Evolutionary conservation across 30 jellyfish, hydroid and myxozoan species (phyloP), one percentile per base, ranked within the genome.

Genomic region (Clytia hemisphaerica): DNA sequence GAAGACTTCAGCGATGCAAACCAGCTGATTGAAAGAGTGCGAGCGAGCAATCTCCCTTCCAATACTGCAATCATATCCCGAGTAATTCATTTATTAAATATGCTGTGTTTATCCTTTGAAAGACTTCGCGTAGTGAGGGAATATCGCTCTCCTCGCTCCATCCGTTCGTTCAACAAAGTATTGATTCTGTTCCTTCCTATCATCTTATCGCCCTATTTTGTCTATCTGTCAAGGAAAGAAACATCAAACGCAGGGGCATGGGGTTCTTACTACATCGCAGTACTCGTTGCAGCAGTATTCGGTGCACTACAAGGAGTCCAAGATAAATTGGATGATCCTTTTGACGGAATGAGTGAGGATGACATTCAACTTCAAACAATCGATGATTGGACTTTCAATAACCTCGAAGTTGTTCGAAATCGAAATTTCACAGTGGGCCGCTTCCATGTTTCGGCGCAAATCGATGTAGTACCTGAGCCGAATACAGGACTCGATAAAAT

Each of bases 291-390:
- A 37, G 84, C 84, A 69, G 58, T 83, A 58, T 92, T 92, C 46
- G 92, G 96, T 31, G 85, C 93, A 14, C 47, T 92, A 58, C 99
- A 92, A 68, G 95, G 96, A 26, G 99, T 92, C 31, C 99, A 92
- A 66, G 99, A 92, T 58, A 83, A 85, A 45, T 85, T 92, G 0
- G 95, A 92, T 55, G 96, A 92, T 58, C 99, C 99, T 0, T 92
- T 92, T 46, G 94, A 79, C 33, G 99, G 99, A 21, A 92, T 92
- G 94, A 83, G 96, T 57, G 95, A 83, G 60, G 99, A 92, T 46
- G 99, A 83, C 31, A 83, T 92, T 34, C 73, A 92, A 69, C 90
- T 92, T 9, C 85, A 54, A 24, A 64, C 82, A 70, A 95, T 89
- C 12, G 98, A 89, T 48, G 98, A 89, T 32, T 89, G 98, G 98